Percentiles rank a stretch among this genome's conserved stretches.
These are phyloP conservation scores for Novumbra hubbsi DNA, from an alignment of 2,797 vertebrate species.

Conservation along the genomic window DNA sequence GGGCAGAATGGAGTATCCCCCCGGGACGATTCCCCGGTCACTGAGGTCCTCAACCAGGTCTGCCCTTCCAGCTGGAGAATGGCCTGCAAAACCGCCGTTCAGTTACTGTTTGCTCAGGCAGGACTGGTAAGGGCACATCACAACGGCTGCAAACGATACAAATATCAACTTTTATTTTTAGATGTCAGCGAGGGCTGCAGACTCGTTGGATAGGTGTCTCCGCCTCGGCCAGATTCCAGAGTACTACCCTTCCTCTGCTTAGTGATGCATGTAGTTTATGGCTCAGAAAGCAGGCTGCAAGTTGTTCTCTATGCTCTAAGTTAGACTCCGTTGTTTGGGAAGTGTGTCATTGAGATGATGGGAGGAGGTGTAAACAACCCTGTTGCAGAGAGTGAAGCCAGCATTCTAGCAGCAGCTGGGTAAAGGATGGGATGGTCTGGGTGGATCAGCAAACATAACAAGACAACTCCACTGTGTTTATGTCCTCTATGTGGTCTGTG, in stretches of 20 bases:
- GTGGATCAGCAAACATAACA: conserved; percentile 42
- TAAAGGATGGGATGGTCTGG: conserved; percentile 50
- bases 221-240: not conserved
- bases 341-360: conserved; percentile 56
- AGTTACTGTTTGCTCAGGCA: conserved; percentile 95
- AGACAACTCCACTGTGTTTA: conserved; percentile 53
- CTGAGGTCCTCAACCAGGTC: conserved; percentile 95
- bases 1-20: conserved; percentile 88
- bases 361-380: conserved; percentile 61
- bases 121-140: conserved; percentile 85
- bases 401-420: conserved; percentile 63
- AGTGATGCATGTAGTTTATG: not conserved
- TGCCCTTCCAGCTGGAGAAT: conserved; percentile 98
- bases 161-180: not conserved
- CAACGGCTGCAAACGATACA: not conserved
- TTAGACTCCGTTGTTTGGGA: conserved; percentile 43
- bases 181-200: too few species aligned
- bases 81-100: conserved; percentile 97
- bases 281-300: not conserved
- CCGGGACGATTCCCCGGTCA: conserved; percentile 89
- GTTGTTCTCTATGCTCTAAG: conserved; percentile 23
- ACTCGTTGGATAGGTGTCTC: not conserved
- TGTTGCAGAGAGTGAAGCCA: conserved; percentile 35
- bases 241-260: not conserved
- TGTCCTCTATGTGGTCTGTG: conserved; percentile 59